Conservation (phyloP, 2,797 vertebrate species). For the Thalassophryne amazonica region DNA sequence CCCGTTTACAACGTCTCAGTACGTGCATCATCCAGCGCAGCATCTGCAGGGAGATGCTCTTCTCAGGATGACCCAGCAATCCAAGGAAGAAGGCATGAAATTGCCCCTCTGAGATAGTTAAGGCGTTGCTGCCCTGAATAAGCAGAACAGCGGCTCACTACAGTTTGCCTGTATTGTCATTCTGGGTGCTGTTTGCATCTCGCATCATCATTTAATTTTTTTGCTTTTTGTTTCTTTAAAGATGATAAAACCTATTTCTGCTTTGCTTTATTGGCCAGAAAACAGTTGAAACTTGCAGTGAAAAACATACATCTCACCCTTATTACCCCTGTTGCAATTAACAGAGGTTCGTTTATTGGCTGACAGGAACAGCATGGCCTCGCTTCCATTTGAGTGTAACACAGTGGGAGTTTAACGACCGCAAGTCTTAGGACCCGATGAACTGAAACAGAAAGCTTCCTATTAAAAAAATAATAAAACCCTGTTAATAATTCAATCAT, state of each 20-base stretch:
- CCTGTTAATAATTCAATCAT: conserved; percentile 41
- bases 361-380: conserved; percentile 14
- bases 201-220: no score
- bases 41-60: conserved; percentile 35
- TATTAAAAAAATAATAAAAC: conserved; percentile 32
- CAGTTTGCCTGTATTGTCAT: conserved; percentile 3
- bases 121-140: conserved; percentile 42
- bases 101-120: conserved; percentile 47
- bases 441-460: conserved; percentile 17
- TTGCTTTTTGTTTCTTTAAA: not conserved
- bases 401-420: conserved; percentile 10
- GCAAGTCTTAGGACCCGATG: no score
- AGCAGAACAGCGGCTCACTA: conserved; percentile 31
- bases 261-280: conserved; percentile 10
- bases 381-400: not conserved
- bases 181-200: conserved; percentile 8
- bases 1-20: conserved; percentile 35
- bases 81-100: conserved; percentile 59
- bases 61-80: conserved; percentile 58
- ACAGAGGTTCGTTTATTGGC: conserved; percentile 16
- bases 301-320: conserved; percentile 20
- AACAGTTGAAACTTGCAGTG: not conserved
- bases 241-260: not conserved
- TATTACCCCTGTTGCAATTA: conserved; percentile 27
- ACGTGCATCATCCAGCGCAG: conserved; percentile 36